Evolutionary conservation across 2,113 vertebrate genomes (phyloP).

Genomic region (Bos taurus): DNA sequence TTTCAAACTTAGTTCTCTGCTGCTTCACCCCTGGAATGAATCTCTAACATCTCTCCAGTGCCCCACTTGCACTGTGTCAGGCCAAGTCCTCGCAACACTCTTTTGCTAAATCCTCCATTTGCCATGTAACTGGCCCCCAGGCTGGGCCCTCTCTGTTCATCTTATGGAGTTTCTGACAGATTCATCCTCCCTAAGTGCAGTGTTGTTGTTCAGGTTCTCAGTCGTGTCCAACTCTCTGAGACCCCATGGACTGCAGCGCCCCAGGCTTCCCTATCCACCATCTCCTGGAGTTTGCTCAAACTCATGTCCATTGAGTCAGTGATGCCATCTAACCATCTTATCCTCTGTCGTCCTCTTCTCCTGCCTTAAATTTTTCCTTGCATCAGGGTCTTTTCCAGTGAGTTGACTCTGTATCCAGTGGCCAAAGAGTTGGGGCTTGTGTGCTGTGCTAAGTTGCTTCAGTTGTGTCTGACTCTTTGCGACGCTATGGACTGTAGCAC

Average conservation of each 20-base stretch:
- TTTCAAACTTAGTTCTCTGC: neutral
- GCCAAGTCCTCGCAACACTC: neutral
- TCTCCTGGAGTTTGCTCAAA: neutral
- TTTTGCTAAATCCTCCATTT: neutral
- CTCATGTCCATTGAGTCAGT: neutral
- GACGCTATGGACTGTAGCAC: neutral
- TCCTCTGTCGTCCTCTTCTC: neutral
- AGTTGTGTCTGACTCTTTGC: neutral
- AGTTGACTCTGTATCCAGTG: neutral
- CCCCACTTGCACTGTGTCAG: neutral
- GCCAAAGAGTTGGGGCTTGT: neutral
- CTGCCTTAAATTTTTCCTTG: neutral
- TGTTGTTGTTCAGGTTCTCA: neutral
- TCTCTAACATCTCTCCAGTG: neutral
- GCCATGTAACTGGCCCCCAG: neutral
- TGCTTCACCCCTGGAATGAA: neutral
- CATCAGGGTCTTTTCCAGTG: neutral
- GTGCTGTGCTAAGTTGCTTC: neutral
- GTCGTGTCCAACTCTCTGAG: neutral
- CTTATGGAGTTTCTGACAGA: neutral
- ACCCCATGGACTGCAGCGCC: neutral
- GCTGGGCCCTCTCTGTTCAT: neutral
- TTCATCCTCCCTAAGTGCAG: neutral
- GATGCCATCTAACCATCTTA: neutral
- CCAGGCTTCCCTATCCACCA: neutral